A percentile compares a stretch with the other conserved stretches of the same genome.
Conservation (phyloP, 2,113 vertebrate genomes). For the Microtus oregoni region DNA sequence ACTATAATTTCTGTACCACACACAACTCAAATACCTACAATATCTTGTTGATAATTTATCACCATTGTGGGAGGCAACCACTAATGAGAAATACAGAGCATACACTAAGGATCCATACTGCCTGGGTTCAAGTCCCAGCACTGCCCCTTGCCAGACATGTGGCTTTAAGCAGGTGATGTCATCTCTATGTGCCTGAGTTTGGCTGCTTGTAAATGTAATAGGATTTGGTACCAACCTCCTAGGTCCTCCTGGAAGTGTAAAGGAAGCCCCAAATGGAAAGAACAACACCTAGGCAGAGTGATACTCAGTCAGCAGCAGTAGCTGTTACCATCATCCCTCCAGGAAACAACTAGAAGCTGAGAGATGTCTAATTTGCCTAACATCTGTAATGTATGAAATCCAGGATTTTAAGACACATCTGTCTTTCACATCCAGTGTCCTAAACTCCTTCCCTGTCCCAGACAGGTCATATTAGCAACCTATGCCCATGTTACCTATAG, state of each 20-base stretch:
- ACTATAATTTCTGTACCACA: fast-evolving
- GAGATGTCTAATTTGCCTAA: neutral
- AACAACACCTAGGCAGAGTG: neutral
- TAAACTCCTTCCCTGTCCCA: neutral
- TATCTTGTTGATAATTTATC: fast-evolving
- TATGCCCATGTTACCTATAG: neutral
- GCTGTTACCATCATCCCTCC: neutral
- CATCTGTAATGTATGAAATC: neutral
- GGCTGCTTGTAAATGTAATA: neutral
- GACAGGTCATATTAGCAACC: neutral
- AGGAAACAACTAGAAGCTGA: neutral
- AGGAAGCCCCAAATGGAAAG: neutral
- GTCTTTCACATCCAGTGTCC: neutral
- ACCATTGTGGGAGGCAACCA: no score
- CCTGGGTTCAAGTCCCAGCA: neutral
- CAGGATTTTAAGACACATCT: neutral
- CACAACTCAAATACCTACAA: neutral
- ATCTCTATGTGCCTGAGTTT: neutral
- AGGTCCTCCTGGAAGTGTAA: neutral
- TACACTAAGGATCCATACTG: neutral
- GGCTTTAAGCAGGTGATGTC: neutral
- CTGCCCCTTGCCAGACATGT: neutral
- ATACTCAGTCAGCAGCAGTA: fast-evolving
- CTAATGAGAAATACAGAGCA: neutral
- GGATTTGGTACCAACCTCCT: neutral